Conservation (phyloP, 1,140 invertebrate species). For the Asbolus verrucosus region DNA sequence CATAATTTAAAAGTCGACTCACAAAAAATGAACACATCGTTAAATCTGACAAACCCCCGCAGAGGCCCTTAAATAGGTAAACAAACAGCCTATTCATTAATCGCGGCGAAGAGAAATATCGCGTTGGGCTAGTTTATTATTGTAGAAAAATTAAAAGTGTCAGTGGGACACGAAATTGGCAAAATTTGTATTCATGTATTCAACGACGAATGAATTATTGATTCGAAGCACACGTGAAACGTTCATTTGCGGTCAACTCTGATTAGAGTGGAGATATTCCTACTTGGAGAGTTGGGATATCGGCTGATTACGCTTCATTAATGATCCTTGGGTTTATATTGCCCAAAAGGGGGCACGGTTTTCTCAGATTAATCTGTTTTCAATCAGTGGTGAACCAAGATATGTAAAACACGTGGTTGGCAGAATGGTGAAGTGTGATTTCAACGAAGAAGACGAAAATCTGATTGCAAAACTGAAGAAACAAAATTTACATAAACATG, state of each 20-base stretch:
- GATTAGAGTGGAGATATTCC: slow-evolving; percentile 23
- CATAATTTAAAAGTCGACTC: no score
- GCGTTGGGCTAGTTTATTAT: no score
- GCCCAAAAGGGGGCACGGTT: not conserved
- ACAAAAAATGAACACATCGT: no score
- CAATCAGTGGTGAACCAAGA: not conserved
- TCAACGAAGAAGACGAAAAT: no score
- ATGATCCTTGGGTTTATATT: slow-evolving; percentile 19
- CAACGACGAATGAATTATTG: slow-evolving; percentile 26
- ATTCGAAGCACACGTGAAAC: slow-evolving; percentile 31
- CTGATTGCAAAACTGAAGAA: no score
- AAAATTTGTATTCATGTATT: slow-evolving; percentile 34
- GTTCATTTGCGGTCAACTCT: slow-evolving; percentile 28
- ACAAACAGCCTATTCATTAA: no score
- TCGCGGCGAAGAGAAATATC: no score
- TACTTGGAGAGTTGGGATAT: slow-evolving; percentile 23
- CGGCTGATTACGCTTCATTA: slow-evolving; percentile 31
- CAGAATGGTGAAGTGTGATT: no score
- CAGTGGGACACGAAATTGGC: slow-evolving; percentile 14
- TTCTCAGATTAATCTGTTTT: slow-evolving; percentile 13
- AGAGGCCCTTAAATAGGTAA: no score
- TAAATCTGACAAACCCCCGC: no score
- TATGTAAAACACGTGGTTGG: no score
- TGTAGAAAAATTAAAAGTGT: slow-evolving; percentile 19
- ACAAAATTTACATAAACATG: no score